Percentiles rank a stretch among this genome's conserved stretches.
These are phyloP conservation scores for Pocota personata DNA, from an alignment of 2,888 invertebrate species.

Conservation along the genomic window DNA sequence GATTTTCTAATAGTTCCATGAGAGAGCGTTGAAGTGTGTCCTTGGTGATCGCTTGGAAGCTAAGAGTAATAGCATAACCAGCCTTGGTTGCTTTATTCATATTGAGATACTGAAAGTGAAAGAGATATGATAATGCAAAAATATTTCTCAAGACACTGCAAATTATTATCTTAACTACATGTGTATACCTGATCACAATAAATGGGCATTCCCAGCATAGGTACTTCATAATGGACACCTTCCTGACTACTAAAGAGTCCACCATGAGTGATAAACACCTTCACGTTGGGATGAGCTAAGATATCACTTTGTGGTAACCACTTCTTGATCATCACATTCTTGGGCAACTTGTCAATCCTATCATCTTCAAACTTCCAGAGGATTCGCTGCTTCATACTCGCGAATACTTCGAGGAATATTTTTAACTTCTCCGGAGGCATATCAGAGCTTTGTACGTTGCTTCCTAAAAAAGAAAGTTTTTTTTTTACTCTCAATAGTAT, in stretches of 20 bases:
- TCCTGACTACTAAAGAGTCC: conserved; percentile 83
- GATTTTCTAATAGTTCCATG: too few relatives aligned
- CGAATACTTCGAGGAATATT: conserved; percentile 82
- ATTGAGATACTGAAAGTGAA: conserved; percentile 79
- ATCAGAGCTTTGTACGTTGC: conserved; percentile 82
- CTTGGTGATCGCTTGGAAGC: conserved; percentile 79
- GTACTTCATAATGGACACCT: conserved; percentile 82
- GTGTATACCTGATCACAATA: conserved; percentile 82
- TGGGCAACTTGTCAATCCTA: conserved; percentile 79
- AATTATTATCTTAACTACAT: too few relatives aligned
- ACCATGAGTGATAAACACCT: conserved; percentile 83
- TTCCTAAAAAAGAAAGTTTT: conserved; percentile 78
- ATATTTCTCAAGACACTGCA: neutral
- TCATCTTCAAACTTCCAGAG: conserved; percentile 84
- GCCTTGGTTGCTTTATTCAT: conserved; percentile 79
- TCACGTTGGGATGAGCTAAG: conserved; percentile 82
- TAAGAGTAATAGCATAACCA: conserved; percentile 80
- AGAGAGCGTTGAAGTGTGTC: conserved; percentile 77
- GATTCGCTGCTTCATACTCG: conserved; percentile 81
- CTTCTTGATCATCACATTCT: conserved; percentile 83
- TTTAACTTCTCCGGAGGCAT: conserved; percentile 81
- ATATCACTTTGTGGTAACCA: conserved; percentile 85
- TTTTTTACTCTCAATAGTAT: conserved; percentile 78
- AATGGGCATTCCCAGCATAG: conserved; percentile 83
- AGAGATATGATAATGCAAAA: too few relatives aligned